Evolutionary conservation across 2,888 invertebrate species (phyloP), one percentile per base, ranked within the genome.

Genomic region (Nebria brevicollis): DNA sequence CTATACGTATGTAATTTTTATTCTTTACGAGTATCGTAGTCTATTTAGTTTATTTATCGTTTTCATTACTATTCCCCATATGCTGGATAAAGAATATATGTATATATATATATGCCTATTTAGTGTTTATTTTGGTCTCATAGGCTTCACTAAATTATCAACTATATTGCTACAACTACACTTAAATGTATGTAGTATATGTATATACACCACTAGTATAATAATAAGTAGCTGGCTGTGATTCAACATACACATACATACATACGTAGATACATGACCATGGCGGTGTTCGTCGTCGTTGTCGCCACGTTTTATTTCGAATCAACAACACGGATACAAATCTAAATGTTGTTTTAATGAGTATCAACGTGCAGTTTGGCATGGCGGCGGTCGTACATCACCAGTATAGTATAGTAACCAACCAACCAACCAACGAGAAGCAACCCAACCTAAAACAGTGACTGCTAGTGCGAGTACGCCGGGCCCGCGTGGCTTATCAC

Each of bases 341-440:
- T 73, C 73, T 73, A 73, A 73, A 73, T 73, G 73, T 73, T 73
- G 41, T 73, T 73, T 73, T 73, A 73, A 73, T 73, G 73, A 73
- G 73, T 73, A 73, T 73, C 42, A 73, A 73, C 70, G 20, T 70
- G 70, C 70, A 70, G 70, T 70, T 70, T 70, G 70, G 70, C 70
- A 70, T 70, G 20, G 70, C 20, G 26, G 20, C 13, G 15, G 26
- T 70, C 70, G 34, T 70, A 70, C 70, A 70, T 70, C 70, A 73
- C 73, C 13, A 4, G 5, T 34, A 34, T 34, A 34, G 34, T 34
- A 1, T 34, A 13, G 43, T n/a, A n/a, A n/a, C n/a, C n/a, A n/a
- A n/a, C n/a, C n/a, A n/a, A n/a, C n/a, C n/a, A n/a, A n/a, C 43
- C 43, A 43, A 43, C 43, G 43, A 13, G 68, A 5, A 54, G 54